These are phyloP conservation scores for Mormyrus proboscirostris DNA, from an alignment of 2,797 vertebrate genomes.

Conservation along the genomic window DNA sequence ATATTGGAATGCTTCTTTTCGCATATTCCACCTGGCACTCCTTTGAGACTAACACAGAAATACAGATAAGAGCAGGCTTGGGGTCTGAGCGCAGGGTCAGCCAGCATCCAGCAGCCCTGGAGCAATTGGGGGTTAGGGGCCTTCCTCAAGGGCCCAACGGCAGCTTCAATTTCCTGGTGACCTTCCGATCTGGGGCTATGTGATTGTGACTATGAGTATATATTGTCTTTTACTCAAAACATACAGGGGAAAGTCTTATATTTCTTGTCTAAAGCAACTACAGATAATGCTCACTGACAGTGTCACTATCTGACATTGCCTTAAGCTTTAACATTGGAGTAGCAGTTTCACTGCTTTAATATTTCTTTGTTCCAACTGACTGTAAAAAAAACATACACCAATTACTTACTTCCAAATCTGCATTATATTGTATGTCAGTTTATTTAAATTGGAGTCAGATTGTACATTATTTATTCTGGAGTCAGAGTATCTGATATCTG, in stretches of 20 bases:
- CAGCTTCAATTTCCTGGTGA: background rate
- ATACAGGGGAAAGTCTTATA: background rate
- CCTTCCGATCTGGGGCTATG: background rate
- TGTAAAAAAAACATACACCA: background rate
- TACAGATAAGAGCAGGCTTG: background rate
- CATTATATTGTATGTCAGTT: background rate
- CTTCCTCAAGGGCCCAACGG: background rate
- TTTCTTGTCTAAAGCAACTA: background rate
- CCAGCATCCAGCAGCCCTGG: background rate
- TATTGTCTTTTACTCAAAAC: background rate
- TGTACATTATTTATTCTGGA: background rate
- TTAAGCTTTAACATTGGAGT: background rate
- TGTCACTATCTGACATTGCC: background rate
- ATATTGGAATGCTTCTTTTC: background rate
- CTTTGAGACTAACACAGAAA: background rate
- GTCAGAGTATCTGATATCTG: background rate
- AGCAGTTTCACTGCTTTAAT: background rate
- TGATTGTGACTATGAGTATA: background rate
- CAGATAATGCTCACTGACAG: background rate
- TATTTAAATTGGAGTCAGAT: background rate
- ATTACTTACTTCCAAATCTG: background rate
- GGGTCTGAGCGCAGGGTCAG: background rate
- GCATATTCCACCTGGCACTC: background rate
- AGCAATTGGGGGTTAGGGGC: background rate
- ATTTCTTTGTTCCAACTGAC: background rate